These are phyloP conservation scores for Eristalis arbustorum DNA, from an alignment of 2,888 invertebrate species.

Conservation along the genomic window DNA sequence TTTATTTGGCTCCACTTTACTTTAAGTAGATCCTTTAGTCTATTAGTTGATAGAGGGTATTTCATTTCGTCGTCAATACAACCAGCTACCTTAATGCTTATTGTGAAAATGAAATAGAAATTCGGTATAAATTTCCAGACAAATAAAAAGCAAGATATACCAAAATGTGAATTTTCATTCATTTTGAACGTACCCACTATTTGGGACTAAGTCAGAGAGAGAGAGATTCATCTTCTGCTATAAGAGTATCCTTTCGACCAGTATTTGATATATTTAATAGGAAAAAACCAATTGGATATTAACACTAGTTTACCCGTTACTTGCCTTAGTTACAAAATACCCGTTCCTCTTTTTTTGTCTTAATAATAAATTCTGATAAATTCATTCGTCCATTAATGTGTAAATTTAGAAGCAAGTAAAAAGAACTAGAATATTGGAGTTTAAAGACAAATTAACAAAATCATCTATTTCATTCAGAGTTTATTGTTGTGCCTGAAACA, in stretches of 20 bases:
- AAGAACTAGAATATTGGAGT: background rate
- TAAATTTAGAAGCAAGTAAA: background rate
- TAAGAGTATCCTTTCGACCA: background rate
- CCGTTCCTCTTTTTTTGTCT: background rate
- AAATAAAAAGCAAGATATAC: background rate
- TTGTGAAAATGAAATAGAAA: background rate
- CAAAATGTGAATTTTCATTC: background rate
- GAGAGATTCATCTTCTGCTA: background rate
- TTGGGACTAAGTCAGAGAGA: background rate
- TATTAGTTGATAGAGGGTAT: background rate
- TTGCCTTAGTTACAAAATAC: background rate
- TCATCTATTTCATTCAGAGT: conserved; percentile 15
- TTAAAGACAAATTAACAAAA: background rate
- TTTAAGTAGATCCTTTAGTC: background rate
- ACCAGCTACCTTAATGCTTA: background rate
- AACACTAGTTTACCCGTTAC: background rate
- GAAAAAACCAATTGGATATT: too few relatives aligned
- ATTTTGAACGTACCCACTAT: background rate
- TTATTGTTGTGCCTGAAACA: conserved; percentile 38
- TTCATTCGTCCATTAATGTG: conserved; percentile 33
- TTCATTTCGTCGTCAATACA: background rate
- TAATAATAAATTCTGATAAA: conserved; percentile 3
- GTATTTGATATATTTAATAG: too few relatives aligned
- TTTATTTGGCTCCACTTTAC: background rate
- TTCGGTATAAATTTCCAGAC: background rate